Percentiles rank a stretch among this genome's conserved stretches.
Conservation (phyloP, 1,140 invertebrate species). For the Lutraria rhynchaena region DNA sequence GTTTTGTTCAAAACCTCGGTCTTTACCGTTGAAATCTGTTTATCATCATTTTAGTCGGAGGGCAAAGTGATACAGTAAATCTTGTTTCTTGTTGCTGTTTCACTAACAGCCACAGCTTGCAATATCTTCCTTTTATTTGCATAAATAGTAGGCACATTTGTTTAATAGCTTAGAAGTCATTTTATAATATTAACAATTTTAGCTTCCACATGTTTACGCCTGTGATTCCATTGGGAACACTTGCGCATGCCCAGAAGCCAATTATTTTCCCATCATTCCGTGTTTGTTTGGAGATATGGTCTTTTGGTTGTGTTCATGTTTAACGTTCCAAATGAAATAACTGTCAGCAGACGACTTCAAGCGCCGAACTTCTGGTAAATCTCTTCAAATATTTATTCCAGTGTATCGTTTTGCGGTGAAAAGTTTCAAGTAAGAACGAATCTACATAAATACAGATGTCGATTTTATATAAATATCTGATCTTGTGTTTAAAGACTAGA, state of each 20-base stretch:
- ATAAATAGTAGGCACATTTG: too few species aligned
- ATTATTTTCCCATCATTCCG: slow-evolving; percentile 44
- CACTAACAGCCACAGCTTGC: too few species aligned
- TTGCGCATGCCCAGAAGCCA: slow-evolving; percentile 34
- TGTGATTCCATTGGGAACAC: slow-evolving; percentile 1
- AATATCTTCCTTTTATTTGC: too few species aligned
- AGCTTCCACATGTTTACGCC: slow-evolving; percentile 38
- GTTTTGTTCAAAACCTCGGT: too few species aligned
- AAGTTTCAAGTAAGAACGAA: slow-evolving; percentile 36
- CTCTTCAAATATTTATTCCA: slow-evolving; percentile 48
- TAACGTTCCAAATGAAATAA: slow-evolving; percentile 23
- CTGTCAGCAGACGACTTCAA: slow-evolving; percentile 49
- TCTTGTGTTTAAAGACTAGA: slow-evolving; percentile 39
- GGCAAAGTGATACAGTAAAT: too few species aligned
- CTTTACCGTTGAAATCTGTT: too few species aligned
- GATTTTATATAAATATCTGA: slow-evolving; percentile 50
- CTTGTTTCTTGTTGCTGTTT: too few species aligned
- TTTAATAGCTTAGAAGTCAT: too few species aligned
- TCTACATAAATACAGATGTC: slow-evolving; percentile 46
- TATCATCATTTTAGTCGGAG: too few species aligned
- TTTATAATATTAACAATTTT: neutral
- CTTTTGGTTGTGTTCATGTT: slow-evolving; percentile 33
- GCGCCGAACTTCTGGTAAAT: slow-evolving; percentile 22
- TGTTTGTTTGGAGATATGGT: slow-evolving; percentile 53
- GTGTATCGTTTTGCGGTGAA: slow-evolving; percentile 50